Percentiles rank a stretch among this genome's conserved stretches.
Evolutionary conservation across 2,888 invertebrate species (phyloP).

Genomic region (Scaptomyza caliginosa): DNA sequence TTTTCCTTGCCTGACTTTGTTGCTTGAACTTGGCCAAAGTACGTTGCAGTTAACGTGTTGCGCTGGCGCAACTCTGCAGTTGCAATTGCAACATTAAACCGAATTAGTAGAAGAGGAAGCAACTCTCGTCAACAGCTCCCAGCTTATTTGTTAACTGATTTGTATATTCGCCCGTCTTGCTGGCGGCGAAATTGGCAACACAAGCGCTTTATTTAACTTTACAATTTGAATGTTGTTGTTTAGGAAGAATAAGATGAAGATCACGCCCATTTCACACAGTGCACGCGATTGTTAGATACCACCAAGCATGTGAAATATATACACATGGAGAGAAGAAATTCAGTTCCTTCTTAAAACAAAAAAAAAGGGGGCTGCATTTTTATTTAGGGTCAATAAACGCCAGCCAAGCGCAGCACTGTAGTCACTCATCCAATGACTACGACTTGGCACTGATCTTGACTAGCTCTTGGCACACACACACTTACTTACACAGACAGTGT

Average conservation of each 20-base stretch:
- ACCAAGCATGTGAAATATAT: slow-evolving; percentile 33
- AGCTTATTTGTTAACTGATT: slow-evolving; percentile 51
- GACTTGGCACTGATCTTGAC: slow-evolving; percentile 36
- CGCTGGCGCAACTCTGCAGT: slow-evolving; percentile 43
- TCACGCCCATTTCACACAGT: slow-evolving; percentile 22
- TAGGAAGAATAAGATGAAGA: neutral
- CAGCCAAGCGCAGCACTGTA: slow-evolving; percentile 48
- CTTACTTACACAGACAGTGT: neutral
- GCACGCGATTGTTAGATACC: slow-evolving; percentile 56
- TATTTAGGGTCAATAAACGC: slow-evolving; percentile 80
- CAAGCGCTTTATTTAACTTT: slow-evolving; percentile 57
- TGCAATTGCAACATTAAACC: slow-evolving; percentile 3
- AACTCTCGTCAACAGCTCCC: slow-evolving; percentile 3
- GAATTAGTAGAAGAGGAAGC: slow-evolving; percentile 6
- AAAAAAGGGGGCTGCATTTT: slow-evolving; percentile 49
- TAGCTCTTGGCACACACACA: slow-evolving; percentile 9
- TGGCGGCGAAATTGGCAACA: slow-evolving; percentile 31
- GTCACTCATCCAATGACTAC: slow-evolving; percentile 48
- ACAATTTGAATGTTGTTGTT: slow-evolving; percentile 60
- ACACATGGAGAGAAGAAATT: slow-evolving; percentile 9
- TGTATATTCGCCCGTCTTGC: slow-evolving; percentile 11
- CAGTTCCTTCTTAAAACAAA: neutral
- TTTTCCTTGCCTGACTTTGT: slow-evolving; percentile 46
- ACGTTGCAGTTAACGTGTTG: slow-evolving; percentile 18
- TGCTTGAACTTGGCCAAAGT: slow-evolving; percentile 71